Evolutionary conservation across 2,888 invertebrate genomes (phyloP).

Genomic region (Pyrochroa serraticornis): DNA sequence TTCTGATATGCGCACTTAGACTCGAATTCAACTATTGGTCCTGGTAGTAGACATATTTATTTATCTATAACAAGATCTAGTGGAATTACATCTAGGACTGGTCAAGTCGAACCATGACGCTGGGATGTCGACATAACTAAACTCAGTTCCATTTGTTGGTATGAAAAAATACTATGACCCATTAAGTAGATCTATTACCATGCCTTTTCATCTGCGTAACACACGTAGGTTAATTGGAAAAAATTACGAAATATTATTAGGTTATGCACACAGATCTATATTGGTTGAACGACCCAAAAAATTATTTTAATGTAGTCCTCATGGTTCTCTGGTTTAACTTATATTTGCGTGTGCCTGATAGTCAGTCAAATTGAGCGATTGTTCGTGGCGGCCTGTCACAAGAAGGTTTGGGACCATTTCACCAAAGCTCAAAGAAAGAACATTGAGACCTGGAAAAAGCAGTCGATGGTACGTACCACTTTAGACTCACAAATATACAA

Average conservation of each 20-base stretch:
- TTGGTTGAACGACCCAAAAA: background rate
- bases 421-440: conserved; percentile 99
- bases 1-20: background rate
- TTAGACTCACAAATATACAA: conserved; percentile 36
- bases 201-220: too few species aligned
- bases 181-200: too few species aligned
- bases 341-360: conserved; percentile 65
- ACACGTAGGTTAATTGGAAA: too few species aligned
- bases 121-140: too few species aligned
- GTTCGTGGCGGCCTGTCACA: conserved; percentile 93
- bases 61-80: conserved; percentile 16
- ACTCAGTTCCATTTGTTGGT: too few species aligned
- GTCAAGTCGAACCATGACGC: too few species aligned
- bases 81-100: background rate
- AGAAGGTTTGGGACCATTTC: conserved; percentile 99
- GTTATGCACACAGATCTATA: too few species aligned
- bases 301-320: conserved; percentile 23
- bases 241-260: too few species aligned
- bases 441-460: conserved; percentile 97
- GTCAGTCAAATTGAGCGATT: conserved; percentile 99
- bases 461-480: conserved; percentile 81
- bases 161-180: too few species aligned
- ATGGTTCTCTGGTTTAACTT: conserved; percentile 45
- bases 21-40: background rate
- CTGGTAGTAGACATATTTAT: conserved; percentile 13